Evolutionary conservation across 1,140 invertebrate genomes (phyloP), one percentile per base, ranked within the genome.

Genomic region (Drosophila arawakana): DNA sequence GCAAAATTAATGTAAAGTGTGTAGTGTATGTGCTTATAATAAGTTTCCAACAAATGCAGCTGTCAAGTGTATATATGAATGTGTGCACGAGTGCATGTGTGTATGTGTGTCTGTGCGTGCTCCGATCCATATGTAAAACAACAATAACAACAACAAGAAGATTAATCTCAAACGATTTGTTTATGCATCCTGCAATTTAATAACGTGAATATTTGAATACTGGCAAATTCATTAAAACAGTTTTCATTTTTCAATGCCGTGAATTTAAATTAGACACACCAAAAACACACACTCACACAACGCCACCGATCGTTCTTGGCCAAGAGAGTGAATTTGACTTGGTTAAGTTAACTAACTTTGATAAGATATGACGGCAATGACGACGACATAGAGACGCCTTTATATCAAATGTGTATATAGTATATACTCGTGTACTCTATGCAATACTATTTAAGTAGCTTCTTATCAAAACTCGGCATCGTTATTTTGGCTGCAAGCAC

Each of bases 301-400:
- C 35, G 43, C 43, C 25, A 46, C 7, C 46, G 15, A 49, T 21
- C 21, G 18, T 47, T 59, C 58, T 68, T 58, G 50, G 68, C 44
- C 60, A 70, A 84, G 62, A 41, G 39, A 21, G 55, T 9, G 39
- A 21, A 61, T 9, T 65, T 58, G 25, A 58, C 54, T 70, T 70
- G 50, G 66, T 62, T 71, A 55, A 69, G 73, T 70, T 80, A 80
- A 83, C 81, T 83, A 80, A 77, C 54, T 68, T 67, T 63, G 83
- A 86, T 86, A 86, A 86, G 83, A 86, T 86, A 86, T 44, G 81
- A 47, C 41, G 52, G 72, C 73, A 63, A 84, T 81, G 52, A 76
- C 73, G 70, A 84, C 81, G 68, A 71, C 72, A 41, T 25, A 66
- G 4, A 58, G 66, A 78, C 81, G 76, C 76, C 74, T 71, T 62